phyloP scores from a whole-genome alignment of 2,113 vertebrate species.

The Nansenia antarctica region DNA sequence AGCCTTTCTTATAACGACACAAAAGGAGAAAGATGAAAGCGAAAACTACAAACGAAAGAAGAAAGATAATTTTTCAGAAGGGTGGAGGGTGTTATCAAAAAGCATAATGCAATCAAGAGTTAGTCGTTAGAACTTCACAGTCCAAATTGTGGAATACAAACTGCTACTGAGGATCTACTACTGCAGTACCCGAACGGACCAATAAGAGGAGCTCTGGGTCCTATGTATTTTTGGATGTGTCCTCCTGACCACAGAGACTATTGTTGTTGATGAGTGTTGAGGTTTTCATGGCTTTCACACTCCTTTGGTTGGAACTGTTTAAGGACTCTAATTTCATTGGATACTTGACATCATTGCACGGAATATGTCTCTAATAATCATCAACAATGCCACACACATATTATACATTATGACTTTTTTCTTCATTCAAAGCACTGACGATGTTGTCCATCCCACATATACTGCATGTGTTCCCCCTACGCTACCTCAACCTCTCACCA shows the following conservation, averaged over 20 bases:
- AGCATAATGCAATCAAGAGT: no score
- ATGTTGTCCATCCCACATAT: constrained; percentile 4
- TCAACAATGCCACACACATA: constrained; percentile 39
- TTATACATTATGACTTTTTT: constrained; percentile 3
- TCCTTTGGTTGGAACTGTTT: constrained; percentile 35
- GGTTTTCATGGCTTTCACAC: constrained; percentile 25
- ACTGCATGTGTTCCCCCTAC: background rate
- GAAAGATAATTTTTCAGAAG: no score
- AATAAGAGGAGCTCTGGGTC: constrained; percentile 53
- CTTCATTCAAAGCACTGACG: background rate
- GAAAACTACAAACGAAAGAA: no score
- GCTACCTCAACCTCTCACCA: background rate
- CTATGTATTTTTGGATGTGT: background rate
- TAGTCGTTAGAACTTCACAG: no score
- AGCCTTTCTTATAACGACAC: no score
- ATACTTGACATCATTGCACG: constrained; percentile 34
- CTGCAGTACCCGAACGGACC: constrained; percentile 18
- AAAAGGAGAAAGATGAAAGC: no score
- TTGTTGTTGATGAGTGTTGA: constrained; percentile 11
- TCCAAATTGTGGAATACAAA: background rate
- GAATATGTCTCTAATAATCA: constrained; percentile 32
- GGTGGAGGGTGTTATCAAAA: no score
- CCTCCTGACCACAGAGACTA: constrained; percentile 9
- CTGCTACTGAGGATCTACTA: background rate
- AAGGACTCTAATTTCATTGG: constrained; percentile 34